A percentile compares a stretch with the other conserved stretches of the same genome.
Conservation (phyloP, 2,888 invertebrate species). For the Electrophaes corylata region DNA sequence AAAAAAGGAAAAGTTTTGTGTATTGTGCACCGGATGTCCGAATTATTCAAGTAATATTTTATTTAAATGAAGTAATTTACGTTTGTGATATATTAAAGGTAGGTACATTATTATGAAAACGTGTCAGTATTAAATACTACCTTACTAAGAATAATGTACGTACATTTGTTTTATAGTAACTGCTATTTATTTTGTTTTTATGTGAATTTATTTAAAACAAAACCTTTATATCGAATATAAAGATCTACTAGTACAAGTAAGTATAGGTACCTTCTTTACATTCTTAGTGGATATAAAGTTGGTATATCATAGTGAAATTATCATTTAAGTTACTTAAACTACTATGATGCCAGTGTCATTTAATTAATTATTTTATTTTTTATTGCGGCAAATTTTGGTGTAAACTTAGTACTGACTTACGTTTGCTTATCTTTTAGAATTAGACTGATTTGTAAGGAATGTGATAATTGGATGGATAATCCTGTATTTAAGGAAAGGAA, state of each 20-base stretch:
- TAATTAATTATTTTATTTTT: conserved; percentile 4
- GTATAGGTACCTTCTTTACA: conserved; percentile 25
- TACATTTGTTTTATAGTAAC: conserved; percentile 13
- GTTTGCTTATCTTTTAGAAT: conserved; percentile 21
- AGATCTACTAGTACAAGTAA: conserved; percentile 10
- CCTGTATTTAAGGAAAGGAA: conserved; percentile 40
- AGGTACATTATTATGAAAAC: conserved; percentile 25
- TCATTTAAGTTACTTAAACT: conserved; percentile 5
- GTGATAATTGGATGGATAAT: conserved; percentile 68
- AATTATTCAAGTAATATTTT: conserved; percentile 45
- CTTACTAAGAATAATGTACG: conserved; percentile 26
- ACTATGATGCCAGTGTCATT: conserved; percentile 26
- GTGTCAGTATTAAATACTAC: conserved; percentile 34
- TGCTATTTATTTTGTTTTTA: conserved; percentile 24
- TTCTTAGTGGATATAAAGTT: conserved; percentile 1
- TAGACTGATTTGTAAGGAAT: conserved; percentile 74
- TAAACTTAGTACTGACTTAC: conserved; percentile 10
- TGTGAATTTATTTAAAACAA: conserved; percentile 15
- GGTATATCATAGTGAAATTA: conserved; percentile 9
- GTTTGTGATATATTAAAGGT: conserved; percentile 46
- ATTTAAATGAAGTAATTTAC: conserved; percentile 59
- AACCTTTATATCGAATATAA: conserved; percentile 15
- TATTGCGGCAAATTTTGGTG: not conserved
- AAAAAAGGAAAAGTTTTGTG: not conserved
- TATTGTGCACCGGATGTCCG: conserved; percentile 8